Base-by-base conservation (phyloP, 2,797 vertebrate genomes). In the Trematomus bernacchii region DNA sequence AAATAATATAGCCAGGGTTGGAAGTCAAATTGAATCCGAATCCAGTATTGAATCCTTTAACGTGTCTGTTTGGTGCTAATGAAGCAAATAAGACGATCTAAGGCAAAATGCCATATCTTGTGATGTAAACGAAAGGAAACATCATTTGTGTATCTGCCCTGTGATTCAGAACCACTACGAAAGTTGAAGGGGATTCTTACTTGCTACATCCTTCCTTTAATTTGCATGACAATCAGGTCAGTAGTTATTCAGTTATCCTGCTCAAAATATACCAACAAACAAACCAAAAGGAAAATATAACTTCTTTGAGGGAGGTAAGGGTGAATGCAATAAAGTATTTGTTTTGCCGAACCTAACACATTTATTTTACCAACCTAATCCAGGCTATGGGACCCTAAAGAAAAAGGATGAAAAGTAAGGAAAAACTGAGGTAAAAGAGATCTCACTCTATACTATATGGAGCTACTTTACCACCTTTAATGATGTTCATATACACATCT, bases 1-100 rank as follows among this genome's bases (percentile, higher is more conserved):
- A 85, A 72, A 83, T 70, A 80, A 86, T 46, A 51, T 21, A 76
- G 52, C 37, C 4, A 47, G 72, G 51, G 72, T 27, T 69, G 66
- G 63, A 58, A 54, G 66, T 48, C 10, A 2, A 53, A 58, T 73
- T 18, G 0, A 52, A 54, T 65, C 2, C 33, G 46, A 77, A 60
- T 66, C 66, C 13, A 33, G 21, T 61, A 37, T 63, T 0, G 2
- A 58, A 54, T 55, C 33, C n/a, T 58, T 79, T 37, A 47, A 48
- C 2, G 0, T 8, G 40, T 62, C 14, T 18, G 61, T 66, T 23
- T n/a, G 7, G 10, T 63, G 16, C 44, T 6, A 51, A 19, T 18
- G n/a, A 51, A 13, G n/a, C 16, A 46, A 19, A 42, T 42, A 3
- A 42, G 40, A 48, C 18, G n/a, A 21, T 42, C 21, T 11, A 14